Evolutionary conservation across 1,140 invertebrate genomes (phyloP).

Genomic region (Heliconius hermathena): DNA sequence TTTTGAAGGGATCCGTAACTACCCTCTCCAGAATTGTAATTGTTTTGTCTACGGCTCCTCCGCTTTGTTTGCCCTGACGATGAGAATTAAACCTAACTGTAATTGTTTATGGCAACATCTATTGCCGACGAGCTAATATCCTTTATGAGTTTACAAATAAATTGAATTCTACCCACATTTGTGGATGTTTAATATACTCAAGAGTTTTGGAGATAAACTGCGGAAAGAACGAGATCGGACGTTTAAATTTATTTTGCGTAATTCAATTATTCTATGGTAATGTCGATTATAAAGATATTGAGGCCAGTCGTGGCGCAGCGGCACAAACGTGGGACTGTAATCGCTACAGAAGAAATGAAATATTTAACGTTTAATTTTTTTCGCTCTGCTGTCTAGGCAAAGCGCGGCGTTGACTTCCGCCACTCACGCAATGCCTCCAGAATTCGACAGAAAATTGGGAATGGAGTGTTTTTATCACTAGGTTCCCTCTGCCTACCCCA

Average conservation of each 20-base stretch:
- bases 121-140: slow-evolving; percentile 47
- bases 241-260: not conserved
- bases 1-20: slow-evolving; percentile 60
- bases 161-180: slow-evolving; percentile 27
- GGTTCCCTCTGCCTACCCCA: no score
- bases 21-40: slow-evolving; percentile 61
- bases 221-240: not conserved
- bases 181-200: slow-evolving; percentile 5
- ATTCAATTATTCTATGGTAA: no score
- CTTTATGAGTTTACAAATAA: slow-evolving; percentile 39
- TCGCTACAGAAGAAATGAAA: no score
- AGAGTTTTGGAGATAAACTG: not conserved
- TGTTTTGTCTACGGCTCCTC: slow-evolving; percentile 66
- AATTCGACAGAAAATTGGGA: no score
- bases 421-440: no score
- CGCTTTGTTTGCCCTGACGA: slow-evolving; percentile 59
- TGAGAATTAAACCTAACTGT: slow-evolving; percentile 62
- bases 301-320: no score
- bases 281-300: no score
- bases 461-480: no score
- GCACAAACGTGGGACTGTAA: no score
- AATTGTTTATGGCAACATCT: slow-evolving; percentile 62
- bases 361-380: no score
- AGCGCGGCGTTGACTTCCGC: no score
- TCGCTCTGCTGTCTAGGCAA: no score